Percentiles rank a stretch among this genome's conserved stretches.
These are phyloP conservation scores for silkworm (Bombyx mori) DNA, from an alignment of 1,140 invertebrate genomes.

Conservation along the genomic window DNA sequence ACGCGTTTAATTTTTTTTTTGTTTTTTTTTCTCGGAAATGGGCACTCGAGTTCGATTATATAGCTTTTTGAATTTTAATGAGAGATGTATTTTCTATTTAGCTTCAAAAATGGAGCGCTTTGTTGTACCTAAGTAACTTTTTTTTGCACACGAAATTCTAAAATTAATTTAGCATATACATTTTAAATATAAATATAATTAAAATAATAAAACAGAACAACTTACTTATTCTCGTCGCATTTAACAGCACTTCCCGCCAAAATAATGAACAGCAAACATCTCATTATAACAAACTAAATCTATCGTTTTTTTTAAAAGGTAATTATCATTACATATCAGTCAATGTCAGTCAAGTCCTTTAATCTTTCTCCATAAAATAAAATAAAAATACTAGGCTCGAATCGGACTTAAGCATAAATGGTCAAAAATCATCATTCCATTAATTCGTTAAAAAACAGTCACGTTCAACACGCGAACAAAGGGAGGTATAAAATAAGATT, in stretches of 20 bases:
- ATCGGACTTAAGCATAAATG: too few species aligned
- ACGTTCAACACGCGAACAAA: too few species aligned
- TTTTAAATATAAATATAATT: neutral
- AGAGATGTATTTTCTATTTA: neutral
- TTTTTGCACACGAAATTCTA: neutral
- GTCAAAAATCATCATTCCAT: too few species aligned
- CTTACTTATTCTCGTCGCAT: conserved; percentile 41
- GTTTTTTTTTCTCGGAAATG: neutral
- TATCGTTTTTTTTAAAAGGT: too few species aligned
- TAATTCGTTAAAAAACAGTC: too few species aligned
- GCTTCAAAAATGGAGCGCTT: neutral
- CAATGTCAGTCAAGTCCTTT: too few species aligned
- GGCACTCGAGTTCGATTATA: neutral
- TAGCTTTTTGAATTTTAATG: neutral
- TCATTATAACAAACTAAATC: conserved; percentile 21
- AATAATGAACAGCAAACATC: conserved; percentile 32
- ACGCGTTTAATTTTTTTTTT: neutral
- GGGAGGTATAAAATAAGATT: too few species aligned
- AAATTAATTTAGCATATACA: neutral
- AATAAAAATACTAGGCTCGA: too few species aligned
- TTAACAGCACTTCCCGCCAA: conserved; percentile 38
- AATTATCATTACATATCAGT: too few species aligned
- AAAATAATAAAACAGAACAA: conserved; percentile 2
- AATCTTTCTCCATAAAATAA: too few species aligned
- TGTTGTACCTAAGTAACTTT: too few species aligned